Evolutionary conservation across 2,888 invertebrate genomes (phyloP).

Genomic region (Pyrrhosoma nymphula): DNA sequence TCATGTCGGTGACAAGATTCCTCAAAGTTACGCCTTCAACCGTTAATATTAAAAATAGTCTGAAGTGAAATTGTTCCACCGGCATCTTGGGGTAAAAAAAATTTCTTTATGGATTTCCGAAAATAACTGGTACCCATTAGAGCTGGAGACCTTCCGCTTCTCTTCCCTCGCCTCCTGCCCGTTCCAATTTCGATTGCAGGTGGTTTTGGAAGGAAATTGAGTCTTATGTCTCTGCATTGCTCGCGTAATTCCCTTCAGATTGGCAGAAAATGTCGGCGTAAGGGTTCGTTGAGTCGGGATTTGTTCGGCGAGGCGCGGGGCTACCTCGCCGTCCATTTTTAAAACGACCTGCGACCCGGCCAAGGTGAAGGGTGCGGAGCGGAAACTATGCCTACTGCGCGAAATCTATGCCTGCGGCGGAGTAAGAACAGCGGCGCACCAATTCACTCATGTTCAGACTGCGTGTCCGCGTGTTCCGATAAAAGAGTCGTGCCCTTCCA

Average conservation of each 20-base stretch:
- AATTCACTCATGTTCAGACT: not conserved
- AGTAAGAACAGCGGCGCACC: not conserved
- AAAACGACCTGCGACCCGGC: not conserved
- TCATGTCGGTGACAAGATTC: too few species aligned
- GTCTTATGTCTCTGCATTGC: not conserved
- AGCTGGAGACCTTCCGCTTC: not conserved
- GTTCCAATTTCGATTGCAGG: not conserved
- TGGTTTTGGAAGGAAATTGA: not conserved
- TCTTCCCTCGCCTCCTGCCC: not conserved
- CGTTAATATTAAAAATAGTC: too few species aligned
- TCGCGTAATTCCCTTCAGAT: not conserved
- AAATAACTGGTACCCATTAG: not conserved
- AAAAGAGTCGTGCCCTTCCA: not conserved
- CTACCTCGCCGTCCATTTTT: not conserved
- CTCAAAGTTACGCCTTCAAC: too few species aligned
- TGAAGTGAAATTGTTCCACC: too few species aligned
- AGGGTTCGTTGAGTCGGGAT: not conserved
- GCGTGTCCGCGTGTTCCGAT: not conserved
- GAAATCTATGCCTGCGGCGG: not conserved
- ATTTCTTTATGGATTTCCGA: not conserved
- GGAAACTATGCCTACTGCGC: too few species aligned
- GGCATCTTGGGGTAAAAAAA: too few species aligned
- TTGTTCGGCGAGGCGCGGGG: not conserved
- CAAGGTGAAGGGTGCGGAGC: not conserved
- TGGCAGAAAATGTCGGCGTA: slow-evolving; percentile 20